These are phyloP conservation scores for Pediacus dermestoides DNA, from an alignment of 2,888 invertebrate genomes.

Conservation along the genomic window DNA sequence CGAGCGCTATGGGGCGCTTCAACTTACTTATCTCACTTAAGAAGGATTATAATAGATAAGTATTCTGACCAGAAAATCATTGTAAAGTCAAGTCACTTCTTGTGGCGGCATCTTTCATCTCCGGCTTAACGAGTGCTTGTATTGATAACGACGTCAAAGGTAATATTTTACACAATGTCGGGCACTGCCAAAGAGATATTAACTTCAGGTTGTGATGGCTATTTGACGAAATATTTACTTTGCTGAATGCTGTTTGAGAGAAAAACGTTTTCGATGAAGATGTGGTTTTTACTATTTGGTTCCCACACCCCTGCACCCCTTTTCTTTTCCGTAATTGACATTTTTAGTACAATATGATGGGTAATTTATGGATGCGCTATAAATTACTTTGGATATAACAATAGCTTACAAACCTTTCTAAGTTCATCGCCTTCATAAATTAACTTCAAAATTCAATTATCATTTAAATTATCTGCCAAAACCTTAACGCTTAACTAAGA, in stretches of 20 bases:
- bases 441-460: no score
- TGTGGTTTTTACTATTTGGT: no score
- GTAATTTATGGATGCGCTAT: no score
- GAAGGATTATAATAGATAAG: constrained; percentile 29
- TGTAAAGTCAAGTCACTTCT: constrained; percentile 35
- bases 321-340: no score
- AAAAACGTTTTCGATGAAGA: not conserved
- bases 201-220: constrained; percentile 1
- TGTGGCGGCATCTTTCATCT: constrained; percentile 26
- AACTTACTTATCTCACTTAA: constrained; percentile 29
- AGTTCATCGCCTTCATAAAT: no score
- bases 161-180: constrained; percentile 19
- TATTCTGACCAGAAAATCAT: constrained; percentile 32
- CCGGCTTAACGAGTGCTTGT: constrained; percentile 23
- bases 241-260: not conserved
- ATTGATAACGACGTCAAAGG: constrained; percentile 35
- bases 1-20: constrained; percentile 12
- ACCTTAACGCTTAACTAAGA: no score
- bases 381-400: no score
- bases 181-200: constrained; percentile 6
- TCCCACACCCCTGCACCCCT: no score
- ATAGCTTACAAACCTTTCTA: no score
- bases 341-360: no score
- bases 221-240: constrained; percentile 6
- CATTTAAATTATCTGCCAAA: no score